Conservation (phyloP, 2,797 vertebrate genomes). For the Myotis pilosus region DNA sequence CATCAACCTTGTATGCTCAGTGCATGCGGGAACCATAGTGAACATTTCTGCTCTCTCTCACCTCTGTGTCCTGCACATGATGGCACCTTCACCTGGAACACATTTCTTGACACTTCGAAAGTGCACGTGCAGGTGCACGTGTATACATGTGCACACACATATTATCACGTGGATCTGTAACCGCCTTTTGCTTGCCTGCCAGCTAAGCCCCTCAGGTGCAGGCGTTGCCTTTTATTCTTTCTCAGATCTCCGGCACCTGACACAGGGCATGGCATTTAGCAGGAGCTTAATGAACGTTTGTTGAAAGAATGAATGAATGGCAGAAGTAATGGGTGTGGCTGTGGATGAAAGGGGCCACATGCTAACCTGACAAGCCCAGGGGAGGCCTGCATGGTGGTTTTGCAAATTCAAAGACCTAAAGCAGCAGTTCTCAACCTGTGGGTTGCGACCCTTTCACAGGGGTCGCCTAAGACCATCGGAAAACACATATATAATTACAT, state of each 20-base stretch:
- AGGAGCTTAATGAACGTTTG: background rate
- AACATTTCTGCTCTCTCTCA: background rate
- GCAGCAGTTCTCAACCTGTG: no score
- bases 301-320: background rate
- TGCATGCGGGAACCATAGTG: accelerated
- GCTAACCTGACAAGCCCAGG: no score
- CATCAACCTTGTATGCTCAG: background rate
- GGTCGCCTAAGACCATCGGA: no score
- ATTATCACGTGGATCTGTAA: background rate
- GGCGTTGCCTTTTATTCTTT: background rate
- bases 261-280: background rate
- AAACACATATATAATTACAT: no score
- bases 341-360: no score
- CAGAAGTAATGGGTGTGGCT: background rate
- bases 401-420: no score
- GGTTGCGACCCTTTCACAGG: no score
- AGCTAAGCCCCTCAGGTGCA: background rate
- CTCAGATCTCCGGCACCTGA: background rate
- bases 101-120: background rate
- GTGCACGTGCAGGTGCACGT: background rate
- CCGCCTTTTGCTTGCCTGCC: background rate
- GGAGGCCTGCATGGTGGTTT: no score
- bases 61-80: background rate
- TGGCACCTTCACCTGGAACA: background rate
- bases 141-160: background rate